Base-by-base conservation (phyloP, 92 coral and sea anemone genomes). In the Porites lobata region DNA sequence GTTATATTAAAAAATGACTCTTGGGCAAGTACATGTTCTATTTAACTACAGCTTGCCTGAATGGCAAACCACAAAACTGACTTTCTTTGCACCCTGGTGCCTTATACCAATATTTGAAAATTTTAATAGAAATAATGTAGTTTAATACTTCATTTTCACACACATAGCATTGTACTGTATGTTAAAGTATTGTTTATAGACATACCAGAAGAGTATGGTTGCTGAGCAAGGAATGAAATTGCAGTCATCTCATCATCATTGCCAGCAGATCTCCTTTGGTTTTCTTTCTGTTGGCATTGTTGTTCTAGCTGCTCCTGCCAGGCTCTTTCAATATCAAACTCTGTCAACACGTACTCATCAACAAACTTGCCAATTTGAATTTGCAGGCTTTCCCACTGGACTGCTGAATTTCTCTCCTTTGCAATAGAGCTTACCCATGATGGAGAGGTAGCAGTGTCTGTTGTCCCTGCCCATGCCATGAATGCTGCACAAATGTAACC, bases 401-500 rank as follows among this genome's bases (percentile, higher is more conserved):
- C 77, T 72, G 15, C 53, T 8, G 22, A 15, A 4, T n/a, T 72
- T 9, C 18, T 19, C 32, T 10, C 14, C 77, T 6, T 8, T 18
- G 53, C 19, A 14, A 5, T 11, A 54, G 14, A 43, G 20, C 9
- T 52, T 81, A 6, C 13, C 29, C 56, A 66, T 7, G 32, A 6
- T 1, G 93, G 93, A 12, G 9, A 8, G 62, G 69, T 87, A 61
- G 50, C 43, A 3, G 66, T 62, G 13, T 26, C 65, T 17, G 65
- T 10, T 15, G 88, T 75, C 2, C 82, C 87, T 10, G 92, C 57
- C 91, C 93, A 92, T 26, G 62, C 51, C 91, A 85, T 86, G 43
- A 93, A 93, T 8, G 96, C 96, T 13, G 90, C 72, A 64, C 90
- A 93, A 29, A 90, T 50, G 65, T 90, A 86, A 63, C 94, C 91